A percentile compares a stretch with the other conserved stretches of the same genome.
Evolutionary conservation across 2,888 invertebrate species (phyloP).

Genomic region (Himalopsyche tibetana): DNA sequence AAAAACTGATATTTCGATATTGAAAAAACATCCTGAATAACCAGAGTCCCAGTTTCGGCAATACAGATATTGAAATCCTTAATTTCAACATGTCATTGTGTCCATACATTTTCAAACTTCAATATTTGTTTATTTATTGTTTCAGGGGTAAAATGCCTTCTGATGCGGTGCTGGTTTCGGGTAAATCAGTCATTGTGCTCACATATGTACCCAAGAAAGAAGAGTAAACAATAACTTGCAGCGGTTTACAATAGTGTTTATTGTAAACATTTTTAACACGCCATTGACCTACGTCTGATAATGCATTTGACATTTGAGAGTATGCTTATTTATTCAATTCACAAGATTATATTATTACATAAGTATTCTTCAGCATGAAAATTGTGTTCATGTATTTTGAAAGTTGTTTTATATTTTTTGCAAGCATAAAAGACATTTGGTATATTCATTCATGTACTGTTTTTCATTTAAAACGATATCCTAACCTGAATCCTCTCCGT

Average conservation of each 20-base stretch:
- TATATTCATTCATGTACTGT: conserved; percentile 27
- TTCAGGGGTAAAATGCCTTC: conserved; percentile 79
- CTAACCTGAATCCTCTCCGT: not conserved
- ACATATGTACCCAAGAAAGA: conserved; percentile 81
- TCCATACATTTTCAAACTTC: not conserved
- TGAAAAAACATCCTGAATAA: too few relatives aligned
- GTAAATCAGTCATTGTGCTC: conserved; percentile 81
- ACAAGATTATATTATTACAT: not conserved
- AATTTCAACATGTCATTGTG: too few relatives aligned
- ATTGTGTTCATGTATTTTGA: not conserved
- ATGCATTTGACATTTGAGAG: conserved; percentile 39
- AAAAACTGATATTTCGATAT: too few relatives aligned
- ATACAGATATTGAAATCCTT: too few relatives aligned
- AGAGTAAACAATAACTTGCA: conserved; percentile 60
- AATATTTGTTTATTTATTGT: conserved; percentile 64
- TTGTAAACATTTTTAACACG: not conserved
- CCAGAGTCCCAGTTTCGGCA: too few relatives aligned
- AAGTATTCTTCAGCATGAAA: not conserved
- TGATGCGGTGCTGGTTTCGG: conserved; percentile 78
- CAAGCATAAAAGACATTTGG: conserved; percentile 37
- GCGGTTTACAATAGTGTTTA: not conserved
- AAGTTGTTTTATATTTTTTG: conserved; percentile 22
- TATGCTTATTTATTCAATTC: conserved; percentile 39
- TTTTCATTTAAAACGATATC: not conserved
- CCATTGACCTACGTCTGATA: conserved; percentile 8